Conservation (phyloP, 2,888 invertebrate species). For the Teleiodes luculella region DNA sequence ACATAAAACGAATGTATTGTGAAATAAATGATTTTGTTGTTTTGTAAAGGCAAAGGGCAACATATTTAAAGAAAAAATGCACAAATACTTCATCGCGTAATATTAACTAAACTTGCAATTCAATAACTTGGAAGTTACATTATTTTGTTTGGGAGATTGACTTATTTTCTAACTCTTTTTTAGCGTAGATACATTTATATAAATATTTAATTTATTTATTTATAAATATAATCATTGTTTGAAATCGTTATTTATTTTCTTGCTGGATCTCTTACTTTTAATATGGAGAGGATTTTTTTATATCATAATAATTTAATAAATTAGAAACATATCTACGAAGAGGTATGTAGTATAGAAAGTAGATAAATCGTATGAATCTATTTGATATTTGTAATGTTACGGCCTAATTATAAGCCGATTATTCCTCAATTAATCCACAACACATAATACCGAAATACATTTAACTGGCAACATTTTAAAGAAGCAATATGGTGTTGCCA, state of each 20-base stretch:
- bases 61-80: too few species aligned
- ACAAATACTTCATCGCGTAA: too few species aligned
- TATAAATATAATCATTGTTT: background rate
- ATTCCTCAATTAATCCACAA: background rate
- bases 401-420: background rate
- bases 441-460: background rate
- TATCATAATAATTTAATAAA: conserved; percentile 42
- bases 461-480: too few species aligned
- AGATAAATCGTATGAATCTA: background rate
- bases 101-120: too few species aligned
- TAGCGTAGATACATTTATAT: background rate
- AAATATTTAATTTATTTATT: conserved; percentile 3
- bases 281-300: conserved; percentile 18
- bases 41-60: too few species aligned
- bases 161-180: background rate
- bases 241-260: background rate
- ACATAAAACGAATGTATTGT: too few species aligned
- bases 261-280: conserved; percentile 6
- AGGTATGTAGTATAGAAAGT: conserved; percentile 14
- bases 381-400: background rate
- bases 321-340: conserved; percentile 39
- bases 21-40: too few species aligned
- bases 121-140: too few species aligned
- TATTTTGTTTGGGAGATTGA: too few species aligned
- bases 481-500: too few species aligned